Evolutionary conservation across 2,113 vertebrate species (phyloP), one percentile per base, ranked within the genome.

Genomic region (Perca fluviatilis): DNA sequence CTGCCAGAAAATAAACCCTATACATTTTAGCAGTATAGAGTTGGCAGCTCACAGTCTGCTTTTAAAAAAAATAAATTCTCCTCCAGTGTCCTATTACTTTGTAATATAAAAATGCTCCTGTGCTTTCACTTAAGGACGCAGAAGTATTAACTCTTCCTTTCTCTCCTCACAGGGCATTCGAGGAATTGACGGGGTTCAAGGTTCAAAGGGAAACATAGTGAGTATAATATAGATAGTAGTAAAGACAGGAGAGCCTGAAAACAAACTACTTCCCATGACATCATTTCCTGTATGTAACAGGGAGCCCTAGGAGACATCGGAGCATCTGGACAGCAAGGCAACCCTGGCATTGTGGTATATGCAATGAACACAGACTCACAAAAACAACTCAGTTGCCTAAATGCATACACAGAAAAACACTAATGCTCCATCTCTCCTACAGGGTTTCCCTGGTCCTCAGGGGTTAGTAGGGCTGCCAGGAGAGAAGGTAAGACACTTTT

Each of bases 401-500:
- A 30, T 23, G 0, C 8, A 63, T 46, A 14, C 19, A 68, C 12
- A 83, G 25, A 71, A 33, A 57, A 33, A 57, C 33, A 23, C 23
- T 66, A 58, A 84, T 27, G 14, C 9, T 77, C 2, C 4, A 4
- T 80, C 43, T 85, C 65, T 75, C 56, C 78, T 67, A n/a, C 90
- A 99, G 98, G 98, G 98, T 46, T 95, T 99, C 47, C 97, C 96
- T 0, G 98, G 98, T 53, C 95, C 97, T 66, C 98, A 98, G 91
- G 98, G 98, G 8, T 93, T 89, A 5, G 96, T 99, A 0, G 98
- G 97, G 54, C 76, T 94, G 67, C 97, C 97, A 1, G 98, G 98
- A 70, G 96, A 96, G 46, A 99, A 98, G 96, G 98, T 98, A 84
- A 91, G 94, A 83, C 16, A 18, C 13, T 27, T 64, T 46, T 3